Evolutionary conservation across 2,888 invertebrate genomes (phyloP), one percentile per base, ranked within the genome.

Genomic region (Pheosia gnoma): DNA sequence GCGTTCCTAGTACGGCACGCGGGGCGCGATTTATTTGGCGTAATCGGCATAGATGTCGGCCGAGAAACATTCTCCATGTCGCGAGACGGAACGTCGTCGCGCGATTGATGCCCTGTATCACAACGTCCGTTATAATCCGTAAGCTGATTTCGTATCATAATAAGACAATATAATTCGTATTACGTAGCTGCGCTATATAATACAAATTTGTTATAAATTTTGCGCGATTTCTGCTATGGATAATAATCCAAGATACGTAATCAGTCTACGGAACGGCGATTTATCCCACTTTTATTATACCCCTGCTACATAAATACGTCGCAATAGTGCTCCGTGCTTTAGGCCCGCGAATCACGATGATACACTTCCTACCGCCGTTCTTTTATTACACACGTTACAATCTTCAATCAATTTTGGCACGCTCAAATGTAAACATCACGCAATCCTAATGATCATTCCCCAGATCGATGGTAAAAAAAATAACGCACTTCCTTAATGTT

Each of bases 1-100:
- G 69, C 73, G 77, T 76, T 78, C 71, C 60, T 66, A 55, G 79
- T 80, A 77, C 67, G 75, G 79, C 79, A 82, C 77, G 80, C 80
- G 67, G 72, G 73, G 70, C 77, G 78, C 83, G 79, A 84, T 85
- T 85, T 86, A 85, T 86, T 81, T 82, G 83, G 72, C 79, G 78
- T 82, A 81, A 84, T 83, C 81, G 80, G 74, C 77, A 78, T 80
- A 80, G 81, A 87, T 87, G 79, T 82, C 83, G 80, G 81, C 80
- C 81, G 83, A 82, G 86, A 87, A 87, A 87, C 81, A 85, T 85
- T 89, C 88, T 88, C 87, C 88, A 86, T 86, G 86, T 88, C 80
- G 83, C 87, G 83, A 87, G 84, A 84, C 86, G 87, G 85, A 87
- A 86, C 82, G 83, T 71, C 63, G 71, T 68, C 67, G 74, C 67